Evolutionary conservation across 92 coral and sea anemone genomes (phyloP), one percentile per base, ranked within the genome.

Genomic region (Zoanthus sociatus): DNA sequence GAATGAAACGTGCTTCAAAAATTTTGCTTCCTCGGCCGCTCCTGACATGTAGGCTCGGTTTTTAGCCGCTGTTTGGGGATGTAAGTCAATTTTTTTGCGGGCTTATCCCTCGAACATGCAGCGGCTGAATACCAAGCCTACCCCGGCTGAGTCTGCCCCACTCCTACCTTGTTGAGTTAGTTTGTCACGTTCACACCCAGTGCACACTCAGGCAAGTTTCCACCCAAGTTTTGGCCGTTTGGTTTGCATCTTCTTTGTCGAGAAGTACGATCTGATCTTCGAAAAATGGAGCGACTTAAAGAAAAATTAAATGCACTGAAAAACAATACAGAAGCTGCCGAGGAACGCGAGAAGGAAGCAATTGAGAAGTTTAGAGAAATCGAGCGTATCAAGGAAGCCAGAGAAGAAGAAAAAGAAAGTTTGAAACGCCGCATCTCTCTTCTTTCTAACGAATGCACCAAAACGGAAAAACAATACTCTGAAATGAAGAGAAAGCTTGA

Each of bases 331-430:
- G 92, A 90, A 50, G 82, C 44, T 0, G 89, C 89, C 14, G 81
- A 90, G n/a, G 82, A 90, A 32, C 92, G 92, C 1, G 89, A 90
- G 48, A 78, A 70, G 51, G 89, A 71, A 20, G 89, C 92, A 18
- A 85, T 55, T 56, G 88, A 85, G 21, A 37, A 45, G 30, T 5
- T 30, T 8, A 71, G 81, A 9, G 77, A 85, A 37, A 56, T 86
- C 1, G 89, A 90, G 20, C 77, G 54, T 71, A 45, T 69, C 4
- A 71, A 78, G 64, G 92, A 86, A 56, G 50, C 70, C 14, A 60
- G 30, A 44, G 73, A 14, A 0, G 92, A 88, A 45, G 92, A 90
- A 63, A 78, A 50, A 78, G 88, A 87, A 63, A 77, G 89, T 3
- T 26, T 90, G 9, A 48, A 63, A 46, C 87, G 92, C 15, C 68